Percentiles rank a stretch among this genome's conserved stretches.
phyloP scores from a whole-genome alignment of 2,797 vertebrate genomes.

The Pseudomugil gertrudae region DNA sequence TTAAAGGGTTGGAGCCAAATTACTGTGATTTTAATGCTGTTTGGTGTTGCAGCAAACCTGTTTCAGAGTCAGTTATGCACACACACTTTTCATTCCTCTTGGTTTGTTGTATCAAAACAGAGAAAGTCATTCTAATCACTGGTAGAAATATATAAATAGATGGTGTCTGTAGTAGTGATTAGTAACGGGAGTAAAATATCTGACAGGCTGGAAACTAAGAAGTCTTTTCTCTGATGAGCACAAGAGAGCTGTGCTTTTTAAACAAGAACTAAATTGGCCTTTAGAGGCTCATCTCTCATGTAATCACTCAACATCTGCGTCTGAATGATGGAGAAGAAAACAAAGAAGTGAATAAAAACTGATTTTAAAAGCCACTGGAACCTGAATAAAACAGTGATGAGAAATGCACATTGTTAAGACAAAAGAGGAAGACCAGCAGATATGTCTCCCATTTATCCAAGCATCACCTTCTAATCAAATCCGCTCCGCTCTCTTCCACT shows the following conservation, averaged over 20 bases:
- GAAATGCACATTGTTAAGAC: constrained; percentile 10
- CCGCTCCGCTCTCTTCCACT: constrained; percentile 40
- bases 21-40: neutral
- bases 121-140: neutral
- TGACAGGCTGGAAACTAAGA: constrained; percentile 23
- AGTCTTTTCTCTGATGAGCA: constrained; percentile 43
- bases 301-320: constrained; percentile 40
- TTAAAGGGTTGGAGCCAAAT: neutral
- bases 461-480: constrained; percentile 53
- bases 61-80: constrained; percentile 15
- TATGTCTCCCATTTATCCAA: constrained; percentile 45
- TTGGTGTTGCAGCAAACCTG: neutral
- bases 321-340: constrained; percentile 3
- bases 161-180: neutral
- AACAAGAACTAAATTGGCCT: constrained; percentile 65
- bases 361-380: neutral
- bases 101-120: constrained; percentile 1
- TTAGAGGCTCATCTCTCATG: constrained; percentile 39
- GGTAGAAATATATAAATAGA: constrained; percentile 8
- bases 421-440: constrained; percentile 29
- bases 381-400: constrained; percentile 12
- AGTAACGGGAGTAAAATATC: neutral
- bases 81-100: constrained; percentile 1
- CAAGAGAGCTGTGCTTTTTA: constrained; percentile 46
- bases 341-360: constrained; percentile 18